These are phyloP conservation scores for Suncus etruscus DNA, from an alignment of 2,113 vertebrate species.

Conservation along the genomic window DNA sequence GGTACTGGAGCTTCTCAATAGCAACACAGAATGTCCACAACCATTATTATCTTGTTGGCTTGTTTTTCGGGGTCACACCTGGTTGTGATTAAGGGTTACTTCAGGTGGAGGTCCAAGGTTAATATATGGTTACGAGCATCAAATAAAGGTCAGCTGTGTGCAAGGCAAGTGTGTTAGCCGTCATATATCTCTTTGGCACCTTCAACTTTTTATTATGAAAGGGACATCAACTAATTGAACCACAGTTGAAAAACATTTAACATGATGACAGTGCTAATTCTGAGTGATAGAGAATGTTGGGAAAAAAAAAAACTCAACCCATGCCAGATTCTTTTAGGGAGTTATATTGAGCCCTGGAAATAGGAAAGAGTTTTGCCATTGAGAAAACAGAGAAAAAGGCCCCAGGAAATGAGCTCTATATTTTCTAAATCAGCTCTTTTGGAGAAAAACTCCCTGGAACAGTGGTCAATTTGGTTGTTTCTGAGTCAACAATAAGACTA, in stretches of 20 bases:
- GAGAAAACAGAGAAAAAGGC: neutral
- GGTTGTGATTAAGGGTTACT: neutral
- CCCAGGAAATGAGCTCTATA: neutral
- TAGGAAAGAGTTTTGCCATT: neutral
- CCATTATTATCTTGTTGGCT: no score
- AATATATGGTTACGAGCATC: no score
- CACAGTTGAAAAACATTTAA: neutral
- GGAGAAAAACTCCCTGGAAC: neutral
- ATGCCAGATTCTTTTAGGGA: neutral
- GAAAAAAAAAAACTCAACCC: neutral
- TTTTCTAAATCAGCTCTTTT: neutral
- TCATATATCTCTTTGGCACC: no score
- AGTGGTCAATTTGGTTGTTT: neutral
- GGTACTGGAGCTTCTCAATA: no score
- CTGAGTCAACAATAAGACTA: neutral
- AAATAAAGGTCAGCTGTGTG: no score
- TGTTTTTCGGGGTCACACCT: neutral
- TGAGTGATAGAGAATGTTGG: neutral
- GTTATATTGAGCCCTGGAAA: neutral
- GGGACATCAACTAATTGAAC: no score
- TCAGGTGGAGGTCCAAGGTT: no score
- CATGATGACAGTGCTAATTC: neutral
- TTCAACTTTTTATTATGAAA: no score
- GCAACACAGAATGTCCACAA: accelerated
- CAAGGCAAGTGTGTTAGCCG: no score